Evolutionary conservation across 1,140 invertebrate species (phyloP).

Genomic region (Berghia stephanieae): DNA sequence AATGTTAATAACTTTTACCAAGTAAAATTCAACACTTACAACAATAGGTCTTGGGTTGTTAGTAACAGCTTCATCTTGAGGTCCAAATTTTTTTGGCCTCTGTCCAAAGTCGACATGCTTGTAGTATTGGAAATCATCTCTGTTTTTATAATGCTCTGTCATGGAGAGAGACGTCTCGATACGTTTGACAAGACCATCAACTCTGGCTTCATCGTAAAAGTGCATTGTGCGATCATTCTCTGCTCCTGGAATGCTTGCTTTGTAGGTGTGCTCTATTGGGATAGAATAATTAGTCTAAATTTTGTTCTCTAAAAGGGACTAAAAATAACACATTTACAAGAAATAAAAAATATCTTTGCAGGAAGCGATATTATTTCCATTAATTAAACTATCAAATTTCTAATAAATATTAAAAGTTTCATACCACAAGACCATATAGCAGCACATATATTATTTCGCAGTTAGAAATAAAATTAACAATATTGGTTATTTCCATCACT

Average conservation of each 20-base stretch:
- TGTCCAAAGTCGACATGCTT: slow-evolving; percentile 67
- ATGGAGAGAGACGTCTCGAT: slow-evolving; percentile 72
- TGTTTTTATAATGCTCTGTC: slow-evolving; percentile 74
- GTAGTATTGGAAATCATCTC: slow-evolving; percentile 73
- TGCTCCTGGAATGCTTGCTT: slow-evolving; percentile 67
- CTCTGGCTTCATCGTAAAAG: slow-evolving; percentile 76
- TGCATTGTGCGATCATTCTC: slow-evolving; percentile 74
- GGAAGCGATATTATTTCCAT: not conserved
- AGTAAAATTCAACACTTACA: slow-evolving; percentile 59
- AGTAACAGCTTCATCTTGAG: slow-evolving; percentile 46
- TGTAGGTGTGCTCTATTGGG: slow-evolving; percentile 74
- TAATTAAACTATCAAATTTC: not conserved
- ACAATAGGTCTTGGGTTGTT: slow-evolving; percentile 63
- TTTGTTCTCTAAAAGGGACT: not conserved
- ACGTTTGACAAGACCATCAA: slow-evolving; percentile 75
- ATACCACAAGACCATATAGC: too few relatives aligned
- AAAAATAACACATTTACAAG: not conserved
- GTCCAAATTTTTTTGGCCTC: slow-evolving; percentile 65
- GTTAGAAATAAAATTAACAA: too few relatives aligned
- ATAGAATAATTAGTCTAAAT: not conserved
- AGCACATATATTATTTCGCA: too few relatives aligned
- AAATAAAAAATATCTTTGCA: not conserved
- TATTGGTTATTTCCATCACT: too few relatives aligned
- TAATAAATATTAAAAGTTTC: not conserved
- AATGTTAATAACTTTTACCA: too few relatives aligned